These are phyloP conservation scores for Argynnis bischoffii DNA, from an alignment of 2,888 invertebrate genomes.

Conservation along the genomic window DNA sequence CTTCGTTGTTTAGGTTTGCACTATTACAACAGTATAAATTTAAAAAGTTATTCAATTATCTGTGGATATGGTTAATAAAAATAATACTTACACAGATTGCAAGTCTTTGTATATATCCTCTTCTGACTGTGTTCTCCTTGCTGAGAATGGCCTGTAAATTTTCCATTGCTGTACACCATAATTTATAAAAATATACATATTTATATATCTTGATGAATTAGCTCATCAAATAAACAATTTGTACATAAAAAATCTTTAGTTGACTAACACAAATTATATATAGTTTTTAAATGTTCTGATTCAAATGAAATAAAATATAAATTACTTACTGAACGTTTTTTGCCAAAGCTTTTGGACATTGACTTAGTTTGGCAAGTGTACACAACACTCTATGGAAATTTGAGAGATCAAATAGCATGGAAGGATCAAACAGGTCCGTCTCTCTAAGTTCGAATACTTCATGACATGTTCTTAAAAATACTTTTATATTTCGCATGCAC, in stretches of 20 bases:
- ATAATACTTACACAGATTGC: slow-evolving; percentile 87
- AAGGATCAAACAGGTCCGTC: slow-evolving; percentile 94
- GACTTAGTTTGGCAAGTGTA: slow-evolving; percentile 94
- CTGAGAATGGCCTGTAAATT: slow-evolving; percentile 88
- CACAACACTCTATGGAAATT: slow-evolving; percentile 97
- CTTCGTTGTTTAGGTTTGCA: slow-evolving; percentile 56
- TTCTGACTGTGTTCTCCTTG: slow-evolving; percentile 89
- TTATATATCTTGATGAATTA: background rate
- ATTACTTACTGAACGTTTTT: slow-evolving; percentile 88
- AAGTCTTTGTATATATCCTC: slow-evolving; percentile 93
- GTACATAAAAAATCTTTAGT: too few species aligned
- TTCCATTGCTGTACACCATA: background rate
- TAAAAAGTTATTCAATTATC: slow-evolving; percentile 11
- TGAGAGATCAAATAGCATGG: slow-evolving; percentile 97
- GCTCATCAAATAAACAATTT: too few species aligned
- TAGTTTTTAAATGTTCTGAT: too few species aligned
- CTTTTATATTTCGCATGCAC: slow-evolving; percentile 96
- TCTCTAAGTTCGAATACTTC: slow-evolving; percentile 92
- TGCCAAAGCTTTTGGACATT: slow-evolving; percentile 86
- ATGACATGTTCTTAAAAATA: slow-evolving; percentile 94
- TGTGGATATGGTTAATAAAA: background rate
- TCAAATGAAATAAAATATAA: slow-evolving; percentile 45
- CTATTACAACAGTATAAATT: slow-evolving; percentile 55
- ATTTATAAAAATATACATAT: background rate
- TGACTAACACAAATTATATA: too few species aligned